phyloP scores from a whole-genome alignment of 2,888 invertebrate species.

The Sinodicranocentrus sp. region DNA sequence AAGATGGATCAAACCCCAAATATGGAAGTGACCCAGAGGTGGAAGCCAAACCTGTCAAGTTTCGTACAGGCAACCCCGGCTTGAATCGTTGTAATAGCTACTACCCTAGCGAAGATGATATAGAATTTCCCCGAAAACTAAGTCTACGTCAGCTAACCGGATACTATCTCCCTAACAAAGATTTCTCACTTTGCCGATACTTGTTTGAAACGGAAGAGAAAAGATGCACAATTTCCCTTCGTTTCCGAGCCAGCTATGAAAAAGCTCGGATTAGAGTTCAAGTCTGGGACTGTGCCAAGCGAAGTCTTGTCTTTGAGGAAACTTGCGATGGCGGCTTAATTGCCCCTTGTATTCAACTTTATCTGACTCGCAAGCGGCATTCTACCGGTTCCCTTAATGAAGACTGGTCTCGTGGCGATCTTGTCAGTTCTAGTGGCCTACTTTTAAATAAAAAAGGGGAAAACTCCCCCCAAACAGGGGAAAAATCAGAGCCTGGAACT shows the following conservation, averaged over 20 bases:
- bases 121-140: constrained; percentile 7
- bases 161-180: constrained; percentile 65
- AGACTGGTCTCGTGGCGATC: not conserved
- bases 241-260: constrained; percentile 37
- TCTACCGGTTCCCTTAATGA: not conserved
- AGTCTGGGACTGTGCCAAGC: constrained; percentile 35
- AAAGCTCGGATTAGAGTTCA: constrained; percentile 26
- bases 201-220: constrained; percentile 49
- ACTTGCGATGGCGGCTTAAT: constrained; percentile 26
- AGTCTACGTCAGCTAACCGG: constrained; percentile 51
- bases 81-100: not conserved
- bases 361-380: not conserved
- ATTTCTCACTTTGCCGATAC: constrained; percentile 56
- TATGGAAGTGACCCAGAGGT: not conserved
- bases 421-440: not conserved
- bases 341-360: constrained; percentile 35
- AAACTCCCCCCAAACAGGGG: not conserved
- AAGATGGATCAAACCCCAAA: no score
- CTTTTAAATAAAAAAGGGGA: not conserved
- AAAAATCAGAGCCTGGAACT: not conserved
- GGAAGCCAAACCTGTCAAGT: not conserved
- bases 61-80: not conserved
- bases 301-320: constrained; percentile 22
- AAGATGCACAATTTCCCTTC: constrained; percentile 26
- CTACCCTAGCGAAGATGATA: not conserved